phyloP scores from a whole-genome alignment of 2,113 vertebrate species.

The Coregonus clupeaformis region DNA sequence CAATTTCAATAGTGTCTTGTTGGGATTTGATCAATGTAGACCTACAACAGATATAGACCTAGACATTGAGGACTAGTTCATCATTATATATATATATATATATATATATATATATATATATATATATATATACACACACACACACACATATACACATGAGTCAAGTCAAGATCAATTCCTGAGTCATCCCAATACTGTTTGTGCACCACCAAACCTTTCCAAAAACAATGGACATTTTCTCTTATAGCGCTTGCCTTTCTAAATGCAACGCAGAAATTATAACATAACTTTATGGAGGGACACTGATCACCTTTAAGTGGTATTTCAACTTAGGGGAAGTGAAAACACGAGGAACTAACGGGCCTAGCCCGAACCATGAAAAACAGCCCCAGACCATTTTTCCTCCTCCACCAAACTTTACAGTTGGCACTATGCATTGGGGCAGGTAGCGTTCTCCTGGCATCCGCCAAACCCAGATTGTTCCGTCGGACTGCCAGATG shows the following conservation, averaged over 20 bases:
- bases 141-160: too few species aligned
- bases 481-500: too few species aligned
- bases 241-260: neutral
- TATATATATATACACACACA: too few species aligned
- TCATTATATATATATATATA: too few species aligned
- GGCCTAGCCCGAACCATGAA: too few species aligned
- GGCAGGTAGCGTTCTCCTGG: too few species aligned
- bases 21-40: neutral
- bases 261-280: neutral
- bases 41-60: too few species aligned
- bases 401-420: too few species aligned
- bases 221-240: neutral
- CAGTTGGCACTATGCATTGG: too few species aligned
- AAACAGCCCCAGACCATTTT: too few species aligned
- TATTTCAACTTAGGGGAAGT: conserved; percentile 28
- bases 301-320: conserved; percentile 3
- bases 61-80: neutral
- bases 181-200: conserved; percentile 31
- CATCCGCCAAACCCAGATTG: too few species aligned
- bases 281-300: neutral
- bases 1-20: neutral
- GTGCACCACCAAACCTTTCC: neutral
- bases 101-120: too few species aligned
- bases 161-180: conserved; percentile 29
- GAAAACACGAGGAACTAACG: neutral